Evolutionary conservation across 2,113 vertebrate species (phyloP).

Genomic region (Dicaeum eximium): DNA sequence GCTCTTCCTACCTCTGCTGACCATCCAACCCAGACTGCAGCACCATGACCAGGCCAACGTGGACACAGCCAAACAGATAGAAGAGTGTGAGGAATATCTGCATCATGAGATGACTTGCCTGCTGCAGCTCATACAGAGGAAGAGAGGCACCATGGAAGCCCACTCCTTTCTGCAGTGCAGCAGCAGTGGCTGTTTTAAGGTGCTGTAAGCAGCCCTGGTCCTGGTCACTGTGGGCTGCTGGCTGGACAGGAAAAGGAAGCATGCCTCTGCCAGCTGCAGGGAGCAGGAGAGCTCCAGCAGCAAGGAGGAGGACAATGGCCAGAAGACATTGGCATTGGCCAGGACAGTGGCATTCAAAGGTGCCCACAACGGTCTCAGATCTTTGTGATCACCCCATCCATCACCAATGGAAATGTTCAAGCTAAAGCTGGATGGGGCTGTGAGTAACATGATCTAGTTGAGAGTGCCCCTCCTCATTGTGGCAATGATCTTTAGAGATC

Average conservation of each 20-base stretch:
- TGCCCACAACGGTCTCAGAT: not conserved
- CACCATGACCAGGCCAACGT: not conserved
- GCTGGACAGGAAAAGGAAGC: not conserved
- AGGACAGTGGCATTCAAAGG: not conserved
- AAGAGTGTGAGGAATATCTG: not conserved
- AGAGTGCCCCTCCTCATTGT: not conserved
- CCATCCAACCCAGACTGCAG: not conserved
- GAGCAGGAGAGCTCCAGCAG: not conserved
- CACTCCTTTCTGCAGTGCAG: not conserved
- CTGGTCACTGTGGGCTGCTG: not conserved
- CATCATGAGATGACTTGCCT: not conserved
- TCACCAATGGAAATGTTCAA: not conserved
- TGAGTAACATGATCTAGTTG: not conserved
- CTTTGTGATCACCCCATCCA: not conserved
- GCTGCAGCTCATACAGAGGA: not conserved
- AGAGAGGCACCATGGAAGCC: not conserved
- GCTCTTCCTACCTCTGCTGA: not conserved
- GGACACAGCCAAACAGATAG: not conserved
- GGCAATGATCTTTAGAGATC: not conserved
- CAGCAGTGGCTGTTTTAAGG: not conserved
- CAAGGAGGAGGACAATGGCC: not conserved
- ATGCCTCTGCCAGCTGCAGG: not conserved
- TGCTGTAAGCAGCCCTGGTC: not conserved
- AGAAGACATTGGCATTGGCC: not conserved
- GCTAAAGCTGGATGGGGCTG: not conserved